A percentile compares a stretch with the other conserved stretches of the same genome.
phyloP scores from a whole-genome alignment of 2,797 vertebrate genomes.

The Emys orbicularis region DNA sequence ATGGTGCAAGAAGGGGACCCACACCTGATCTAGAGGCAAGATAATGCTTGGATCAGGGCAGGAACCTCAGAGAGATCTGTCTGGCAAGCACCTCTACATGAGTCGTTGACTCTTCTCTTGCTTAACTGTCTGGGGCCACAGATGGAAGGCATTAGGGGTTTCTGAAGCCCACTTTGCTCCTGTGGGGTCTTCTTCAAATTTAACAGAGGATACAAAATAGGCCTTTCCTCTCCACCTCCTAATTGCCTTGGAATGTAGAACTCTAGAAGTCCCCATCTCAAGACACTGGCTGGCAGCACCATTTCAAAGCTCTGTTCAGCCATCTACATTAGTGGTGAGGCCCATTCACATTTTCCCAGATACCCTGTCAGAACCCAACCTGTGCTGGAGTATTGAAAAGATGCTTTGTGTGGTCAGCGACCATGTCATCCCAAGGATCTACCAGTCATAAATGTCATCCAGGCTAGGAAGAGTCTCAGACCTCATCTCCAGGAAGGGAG shows the following conservation, averaged over 20 bases:
- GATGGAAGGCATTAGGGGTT: no score
- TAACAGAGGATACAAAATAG: neutral
- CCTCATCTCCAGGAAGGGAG: neutral
- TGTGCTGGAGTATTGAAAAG: constrained; percentile 28
- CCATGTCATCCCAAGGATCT: neutral
- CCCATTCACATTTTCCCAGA: constrained; percentile 10
- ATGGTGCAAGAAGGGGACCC: rapidly evolving
- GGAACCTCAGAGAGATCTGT: neutral
- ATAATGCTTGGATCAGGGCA: rapidly evolving
- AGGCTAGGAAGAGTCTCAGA: constrained; percentile 14
- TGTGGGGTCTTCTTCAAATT: neutral
- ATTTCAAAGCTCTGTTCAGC: constrained; percentile 39
- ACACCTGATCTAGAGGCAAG: neutral
- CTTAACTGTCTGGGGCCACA: neutral
- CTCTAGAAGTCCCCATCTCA: neutral
- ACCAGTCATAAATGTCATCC: constrained; percentile 34
- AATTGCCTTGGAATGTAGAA: neutral
- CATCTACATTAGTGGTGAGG: constrained; percentile 25
- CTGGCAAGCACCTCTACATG: neutral
- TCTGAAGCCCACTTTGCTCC: neutral
- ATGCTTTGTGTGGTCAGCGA: constrained; percentile 24
- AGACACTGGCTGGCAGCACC: neutral
- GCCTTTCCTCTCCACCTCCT: neutral
- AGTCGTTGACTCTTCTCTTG: neutral
- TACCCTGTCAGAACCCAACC: constrained; percentile 36